Conservation (phyloP, 2,797 vertebrate genomes). For the Tapirus indicus region DNA sequence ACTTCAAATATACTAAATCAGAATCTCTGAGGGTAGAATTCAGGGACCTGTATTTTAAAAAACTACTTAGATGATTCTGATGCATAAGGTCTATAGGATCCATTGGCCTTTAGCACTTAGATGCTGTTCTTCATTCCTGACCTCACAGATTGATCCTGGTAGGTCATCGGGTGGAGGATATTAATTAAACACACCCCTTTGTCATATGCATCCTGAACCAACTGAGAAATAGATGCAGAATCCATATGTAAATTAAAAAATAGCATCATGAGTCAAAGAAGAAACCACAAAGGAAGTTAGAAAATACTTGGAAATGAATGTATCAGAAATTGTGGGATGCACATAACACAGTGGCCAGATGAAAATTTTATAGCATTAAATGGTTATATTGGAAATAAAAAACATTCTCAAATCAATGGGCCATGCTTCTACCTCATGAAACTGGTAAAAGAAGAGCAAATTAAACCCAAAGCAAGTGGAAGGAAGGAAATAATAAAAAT, state of each 20-base stretch:
- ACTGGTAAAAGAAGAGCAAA: constrained; percentile 18
- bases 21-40: constrained; percentile 38
- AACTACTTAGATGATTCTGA: neutral
- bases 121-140: neutral
- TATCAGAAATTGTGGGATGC: constrained; percentile 19
- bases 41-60: neutral
- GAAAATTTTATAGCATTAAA: constrained; percentile 29
- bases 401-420: constrained; percentile 12
- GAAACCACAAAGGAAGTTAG: constrained; percentile 29
- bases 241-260: constrained; percentile 4
- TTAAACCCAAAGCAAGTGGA: constrained; percentile 50
- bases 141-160: neutral
- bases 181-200: neutral
- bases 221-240: constrained; percentile 8
- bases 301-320: constrained; percentile 25
- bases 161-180: neutral
- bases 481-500: neutral
- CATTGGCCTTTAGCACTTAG: neutral
- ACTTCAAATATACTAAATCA: constrained; percentile 40
- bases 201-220: neutral
- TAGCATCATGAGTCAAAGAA: constrained; percentile 39
- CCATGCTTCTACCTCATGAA: constrained; percentile 23
- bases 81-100: neutral
- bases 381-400: neutral
- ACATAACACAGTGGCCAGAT: neutral